phyloP scores from a whole-genome alignment of 2,113 vertebrate species.

The Tonatia bakeri region DNA sequence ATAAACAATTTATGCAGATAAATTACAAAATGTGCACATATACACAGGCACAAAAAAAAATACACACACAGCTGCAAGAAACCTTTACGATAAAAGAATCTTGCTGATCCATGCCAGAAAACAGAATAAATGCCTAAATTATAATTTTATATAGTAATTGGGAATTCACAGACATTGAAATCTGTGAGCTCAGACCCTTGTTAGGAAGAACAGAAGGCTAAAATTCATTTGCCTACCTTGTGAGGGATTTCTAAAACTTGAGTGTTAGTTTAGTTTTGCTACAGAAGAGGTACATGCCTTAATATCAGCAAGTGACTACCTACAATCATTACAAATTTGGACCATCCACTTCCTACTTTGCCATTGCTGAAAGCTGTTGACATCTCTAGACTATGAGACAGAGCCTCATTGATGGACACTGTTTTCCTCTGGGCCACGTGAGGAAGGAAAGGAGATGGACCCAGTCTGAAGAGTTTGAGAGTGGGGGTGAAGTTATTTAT shows the following conservation, averaged over 20 bases:
- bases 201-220: background rate
- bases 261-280: background rate
- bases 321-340: background rate
- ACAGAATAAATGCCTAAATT: background rate
- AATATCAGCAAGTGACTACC: background rate
- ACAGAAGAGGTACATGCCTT: background rate
- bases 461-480: background rate
- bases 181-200: background rate
- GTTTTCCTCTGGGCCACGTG: background rate
- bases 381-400: background rate
- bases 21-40: background rate
- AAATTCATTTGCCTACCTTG: background rate
- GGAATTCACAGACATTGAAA: background rate
- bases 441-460: background rate
- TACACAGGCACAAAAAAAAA: background rate
- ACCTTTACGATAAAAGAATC: background rate
- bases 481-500: background rate
- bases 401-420: background rate
- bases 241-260: background rate
- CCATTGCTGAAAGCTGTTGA: background rate
- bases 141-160: background rate
- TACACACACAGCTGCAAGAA: background rate
- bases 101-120: background rate
- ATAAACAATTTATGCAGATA: background rate
- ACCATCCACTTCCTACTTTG: background rate